phyloP scores from a whole-genome alignment of 2,113 vertebrate species.

The Pampusana beccarii region DNA sequence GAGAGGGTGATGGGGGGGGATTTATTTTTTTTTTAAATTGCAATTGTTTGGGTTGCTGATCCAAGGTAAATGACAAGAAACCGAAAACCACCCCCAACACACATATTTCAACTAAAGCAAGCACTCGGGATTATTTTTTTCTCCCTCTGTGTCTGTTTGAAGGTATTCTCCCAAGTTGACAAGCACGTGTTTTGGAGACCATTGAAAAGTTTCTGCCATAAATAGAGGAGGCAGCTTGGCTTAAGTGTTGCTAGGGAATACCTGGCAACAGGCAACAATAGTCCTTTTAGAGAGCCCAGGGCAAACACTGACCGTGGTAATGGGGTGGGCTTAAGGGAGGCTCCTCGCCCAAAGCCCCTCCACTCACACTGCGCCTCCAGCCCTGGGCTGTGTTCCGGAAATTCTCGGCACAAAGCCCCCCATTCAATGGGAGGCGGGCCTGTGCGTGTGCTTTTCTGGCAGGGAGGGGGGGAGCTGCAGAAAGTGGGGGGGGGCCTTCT shows the following conservation, averaged over 20 bases:
- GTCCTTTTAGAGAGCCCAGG: slow-evolving; percentile 83
- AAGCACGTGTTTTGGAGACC: slow-evolving; percentile 85
- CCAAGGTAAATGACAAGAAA: slow-evolving; percentile 73
- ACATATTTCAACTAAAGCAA: slow-evolving; percentile 74
- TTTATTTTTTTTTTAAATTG: slow-evolving; percentile 51
- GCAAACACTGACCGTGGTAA: slow-evolving; percentile 88
- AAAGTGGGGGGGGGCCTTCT: slow-evolving; percentile 65
- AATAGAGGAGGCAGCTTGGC: slow-evolving; percentile 83
- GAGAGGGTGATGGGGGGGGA: neutral
- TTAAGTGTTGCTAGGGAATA: slow-evolving; percentile 87
- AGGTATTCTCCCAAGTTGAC: slow-evolving; percentile 79
- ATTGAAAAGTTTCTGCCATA: slow-evolving; percentile 84
- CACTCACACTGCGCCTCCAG: slow-evolving; percentile 75
- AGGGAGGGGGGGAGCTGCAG: slow-evolving; percentile 29
- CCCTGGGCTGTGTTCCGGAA: slow-evolving; percentile 85
- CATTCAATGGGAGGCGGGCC: slow-evolving; percentile 80
- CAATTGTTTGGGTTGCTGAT: slow-evolving; percentile 70
- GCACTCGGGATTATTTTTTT: slow-evolving; percentile 67
- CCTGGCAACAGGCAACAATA: slow-evolving; percentile 86
- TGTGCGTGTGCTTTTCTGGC: slow-evolving; percentile 79
- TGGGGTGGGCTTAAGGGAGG: slow-evolving; percentile 83
- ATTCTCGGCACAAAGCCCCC: slow-evolving; percentile 80
- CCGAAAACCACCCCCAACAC: slow-evolving; percentile 63
- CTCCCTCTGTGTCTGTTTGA: slow-evolving; percentile 76
- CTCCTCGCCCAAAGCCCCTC: slow-evolving; percentile 76